Evolutionary conservation across 2,888 invertebrate species (phyloP).

Genomic region (Melanostoma mellinum): DNA sequence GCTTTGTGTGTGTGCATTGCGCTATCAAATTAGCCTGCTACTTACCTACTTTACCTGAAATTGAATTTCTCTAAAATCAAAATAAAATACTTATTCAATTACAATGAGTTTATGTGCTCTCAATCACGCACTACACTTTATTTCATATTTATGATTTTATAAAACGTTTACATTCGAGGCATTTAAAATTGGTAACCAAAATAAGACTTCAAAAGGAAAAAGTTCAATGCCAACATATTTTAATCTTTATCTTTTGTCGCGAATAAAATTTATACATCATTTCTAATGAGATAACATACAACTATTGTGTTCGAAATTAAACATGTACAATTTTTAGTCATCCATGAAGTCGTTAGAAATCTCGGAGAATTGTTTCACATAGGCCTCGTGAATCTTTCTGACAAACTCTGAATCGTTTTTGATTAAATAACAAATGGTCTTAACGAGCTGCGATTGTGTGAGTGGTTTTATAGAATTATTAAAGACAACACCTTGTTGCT

Average conservation of each 20-base stretch:
- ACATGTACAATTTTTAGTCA: slow-evolving; percentile 33
- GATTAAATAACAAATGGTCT: slow-evolving; percentile 93
- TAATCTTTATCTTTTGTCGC: not conserved
- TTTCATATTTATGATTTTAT: slow-evolving; percentile 51
- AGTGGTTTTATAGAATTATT: slow-evolving; percentile 84
- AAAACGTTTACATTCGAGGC: slow-evolving; percentile 62
- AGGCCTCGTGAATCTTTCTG: slow-evolving; percentile 94
- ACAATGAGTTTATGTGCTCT: too few species aligned
- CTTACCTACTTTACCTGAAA: too few species aligned
- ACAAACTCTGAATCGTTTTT: slow-evolving; percentile 94
- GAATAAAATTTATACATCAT: slow-evolving; percentile 44
- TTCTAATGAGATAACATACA: slow-evolving; percentile 29
- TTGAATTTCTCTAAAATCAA: too few species aligned
- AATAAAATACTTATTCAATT: too few species aligned
- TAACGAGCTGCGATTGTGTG: slow-evolving; percentile 93
- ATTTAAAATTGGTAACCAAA: slow-evolving; percentile 38
- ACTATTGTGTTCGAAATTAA: slow-evolving; percentile 8
- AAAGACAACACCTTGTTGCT: slow-evolving; percentile 4
- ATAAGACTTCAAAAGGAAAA: slow-evolving; percentile 26
- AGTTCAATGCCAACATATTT: slow-evolving; percentile 29
- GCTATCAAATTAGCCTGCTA: too few species aligned
- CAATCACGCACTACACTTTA: slow-evolving; percentile 47
- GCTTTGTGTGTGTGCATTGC: too few species aligned
- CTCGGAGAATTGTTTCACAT: slow-evolving; percentile 92
- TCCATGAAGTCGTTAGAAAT: slow-evolving; percentile 75